phyloP scores from a whole-genome alignment of 2,113 vertebrate genomes.

The Stigmatopora nigra region DNA sequence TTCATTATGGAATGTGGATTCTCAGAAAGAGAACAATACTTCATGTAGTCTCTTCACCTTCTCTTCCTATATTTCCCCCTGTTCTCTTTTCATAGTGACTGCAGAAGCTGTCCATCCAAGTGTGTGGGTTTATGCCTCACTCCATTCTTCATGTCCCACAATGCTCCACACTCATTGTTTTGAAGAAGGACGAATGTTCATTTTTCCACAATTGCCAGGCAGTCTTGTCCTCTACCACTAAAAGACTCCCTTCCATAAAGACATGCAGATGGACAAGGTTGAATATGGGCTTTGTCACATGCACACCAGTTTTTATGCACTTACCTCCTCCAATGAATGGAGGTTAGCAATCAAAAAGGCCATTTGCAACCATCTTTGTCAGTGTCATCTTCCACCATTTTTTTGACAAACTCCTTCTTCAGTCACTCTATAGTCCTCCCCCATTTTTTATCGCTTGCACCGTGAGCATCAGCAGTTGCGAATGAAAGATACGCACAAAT shows the following conservation, averaged over 20 bases:
- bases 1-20: neutral
- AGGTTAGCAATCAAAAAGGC: conserved; percentile 13
- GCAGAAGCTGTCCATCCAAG: conserved; percentile 22
- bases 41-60: conserved; percentile 14
- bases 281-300: conserved; percentile 20
- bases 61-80: conserved; percentile 13
- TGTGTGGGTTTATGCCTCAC: conserved; percentile 21
- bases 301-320: neutral
- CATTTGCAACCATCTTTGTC: conserved; percentile 4
- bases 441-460: conserved; percentile 3
- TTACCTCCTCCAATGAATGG: conserved; percentile 7
- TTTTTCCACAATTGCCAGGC: conserved; percentile 61
- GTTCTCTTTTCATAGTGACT: conserved; percentile 12
- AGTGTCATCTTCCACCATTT: neutral
- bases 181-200: conserved; percentile 50
- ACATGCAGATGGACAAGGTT: conserved; percentile 54
- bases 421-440: conserved; percentile 3
- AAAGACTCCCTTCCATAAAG: conserved; percentile 61
- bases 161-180: conserved; percentile 39
- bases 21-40: neutral
- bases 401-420: neutral
- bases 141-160: conserved; percentile 4
- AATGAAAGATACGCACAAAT: conserved; percentile 48
- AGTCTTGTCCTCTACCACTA: conserved; percentile 61
- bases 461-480: conserved; percentile 44